Percentiles rank a stretch among this genome's conserved stretches.
Conservation (phyloP, 2,113 vertebrate species). For the Nibea coibor region DNA sequence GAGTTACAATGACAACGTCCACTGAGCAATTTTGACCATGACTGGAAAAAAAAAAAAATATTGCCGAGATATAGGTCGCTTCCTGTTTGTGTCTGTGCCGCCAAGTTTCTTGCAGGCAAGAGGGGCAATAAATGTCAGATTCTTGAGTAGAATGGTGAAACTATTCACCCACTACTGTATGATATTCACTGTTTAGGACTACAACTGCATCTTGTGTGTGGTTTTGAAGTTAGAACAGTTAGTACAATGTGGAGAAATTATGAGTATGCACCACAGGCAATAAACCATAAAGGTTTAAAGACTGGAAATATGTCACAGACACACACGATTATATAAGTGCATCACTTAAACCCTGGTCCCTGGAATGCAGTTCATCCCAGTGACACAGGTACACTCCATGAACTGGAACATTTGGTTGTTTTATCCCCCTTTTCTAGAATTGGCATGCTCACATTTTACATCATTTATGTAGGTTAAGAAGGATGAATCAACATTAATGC, state of each 20-base stretch:
- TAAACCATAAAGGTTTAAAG: not conserved
- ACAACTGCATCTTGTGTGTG: not conserved
- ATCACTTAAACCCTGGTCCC: not conserved
- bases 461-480: conserved; percentile 16
- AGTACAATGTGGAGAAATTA: not conserved
- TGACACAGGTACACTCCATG: no score
- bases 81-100: conserved; percentile 25
- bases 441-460: not conserved
- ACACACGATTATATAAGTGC: not conserved
- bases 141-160: not conserved
- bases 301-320: no score
- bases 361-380: not conserved
- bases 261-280: not conserved
- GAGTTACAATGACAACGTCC: not conserved
- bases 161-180: not conserved
- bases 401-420: not conserved
- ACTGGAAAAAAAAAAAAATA: conserved; percentile 14
- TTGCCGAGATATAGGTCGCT: conserved; percentile 1
- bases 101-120: not conserved
- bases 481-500: conserved; percentile 27
- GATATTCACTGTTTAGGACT: not conserved
- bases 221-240: not conserved
- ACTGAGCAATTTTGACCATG: conserved; percentile 9
- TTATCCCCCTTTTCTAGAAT: not conserved
- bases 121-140: not conserved